Base-by-base conservation (phyloP, 2,113 vertebrate genomes). In the Hepsetus odoe region DNA sequence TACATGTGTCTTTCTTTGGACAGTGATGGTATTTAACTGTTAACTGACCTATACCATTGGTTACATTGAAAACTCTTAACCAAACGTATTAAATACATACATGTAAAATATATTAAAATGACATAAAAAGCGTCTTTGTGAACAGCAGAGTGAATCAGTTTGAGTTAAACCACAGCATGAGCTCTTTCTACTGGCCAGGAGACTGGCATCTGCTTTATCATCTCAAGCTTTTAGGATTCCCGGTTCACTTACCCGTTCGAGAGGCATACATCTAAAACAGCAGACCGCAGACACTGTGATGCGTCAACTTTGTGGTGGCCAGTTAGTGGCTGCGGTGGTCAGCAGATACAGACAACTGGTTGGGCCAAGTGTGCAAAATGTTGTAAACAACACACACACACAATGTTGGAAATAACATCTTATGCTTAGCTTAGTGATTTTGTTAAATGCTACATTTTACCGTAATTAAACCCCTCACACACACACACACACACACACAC, bases 381-480 rank as follows among this genome's bases (percentile, higher is more conserved):
- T 72, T 64, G 35, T 79, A 64, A 79, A 79, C 44, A 64, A n/a
- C 2, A 65, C n/a, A n/a, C n/a, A n/a, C n/a, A n/a, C n/a, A n/a
- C n/a, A n/a, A n/a, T n/a, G n/a, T n/a, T n/a, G 55, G 12, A 4
- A 30, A 13, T 65, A 65, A 65, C 42, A 24, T 12, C 5, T 40
- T 42, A 58, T 40, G 24, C 42, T 71, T 44, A 65, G 22, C n/a
- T 65, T 9, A 71, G 32, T n/a, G 5, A 40, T 71, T 64, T 56
- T 20, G 32, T 20, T 26, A 10, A 56, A 46, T 14, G 11, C 13
- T 44, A 22, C 42, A 42, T 16, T 24, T 35, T 11, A 75, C 51
- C 18, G 16, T 26, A 40, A 22, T 5, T 22, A 55, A 22, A 55
- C 51, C 20, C 51, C 62, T 28, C 24, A 59, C 30, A 40, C 13